phyloP scores from a whole-genome alignment of 1,140 invertebrate species.

The Zophobas atratus region DNA sequence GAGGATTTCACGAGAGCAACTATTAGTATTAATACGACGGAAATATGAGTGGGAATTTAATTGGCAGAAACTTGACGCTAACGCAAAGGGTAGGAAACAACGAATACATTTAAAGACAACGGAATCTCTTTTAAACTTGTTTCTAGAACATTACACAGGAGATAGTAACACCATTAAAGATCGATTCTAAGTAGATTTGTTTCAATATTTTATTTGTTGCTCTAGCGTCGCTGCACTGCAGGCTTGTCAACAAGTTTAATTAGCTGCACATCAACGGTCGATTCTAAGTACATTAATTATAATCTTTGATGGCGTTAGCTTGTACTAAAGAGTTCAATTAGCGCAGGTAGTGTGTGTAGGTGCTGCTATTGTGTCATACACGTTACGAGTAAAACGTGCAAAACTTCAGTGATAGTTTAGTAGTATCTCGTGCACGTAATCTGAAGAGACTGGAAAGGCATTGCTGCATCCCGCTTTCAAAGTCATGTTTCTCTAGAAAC shows the following conservation, averaged over 20 bases:
- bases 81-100: neutral
- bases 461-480: slow-evolving; percentile 11
- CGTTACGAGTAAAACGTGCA: neutral
- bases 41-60: slow-evolving; percentile 27
- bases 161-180: slow-evolving; percentile 25
- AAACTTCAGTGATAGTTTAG: slow-evolving; percentile 9
- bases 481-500: slow-evolving; percentile 37
- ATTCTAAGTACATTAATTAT: no score
- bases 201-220: slow-evolving; percentile 23
- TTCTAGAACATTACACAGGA: slow-evolving; percentile 42
- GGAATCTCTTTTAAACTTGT: slow-evolving; percentile 24
- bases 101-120: neutral
- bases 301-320: no score
- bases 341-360: no score
- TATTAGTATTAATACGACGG: slow-evolving; percentile 34
- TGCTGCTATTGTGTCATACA: neutral
- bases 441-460: slow-evolving; percentile 7
- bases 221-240: neutral
- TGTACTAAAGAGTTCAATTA: no score
- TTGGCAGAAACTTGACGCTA: slow-evolving; percentile 31
- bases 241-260: neutral
- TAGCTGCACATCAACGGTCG: neutral
- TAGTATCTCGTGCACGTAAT: slow-evolving; percentile 11
- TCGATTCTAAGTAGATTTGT: slow-evolving; percentile 30
- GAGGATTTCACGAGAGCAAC: slow-evolving; percentile 9